Percentiles rank a stretch among this genome's conserved stretches.
Evolutionary conservation across 2,113 vertebrate genomes (phyloP).

Genomic region (Phrynocephalus versicolor): DNA sequence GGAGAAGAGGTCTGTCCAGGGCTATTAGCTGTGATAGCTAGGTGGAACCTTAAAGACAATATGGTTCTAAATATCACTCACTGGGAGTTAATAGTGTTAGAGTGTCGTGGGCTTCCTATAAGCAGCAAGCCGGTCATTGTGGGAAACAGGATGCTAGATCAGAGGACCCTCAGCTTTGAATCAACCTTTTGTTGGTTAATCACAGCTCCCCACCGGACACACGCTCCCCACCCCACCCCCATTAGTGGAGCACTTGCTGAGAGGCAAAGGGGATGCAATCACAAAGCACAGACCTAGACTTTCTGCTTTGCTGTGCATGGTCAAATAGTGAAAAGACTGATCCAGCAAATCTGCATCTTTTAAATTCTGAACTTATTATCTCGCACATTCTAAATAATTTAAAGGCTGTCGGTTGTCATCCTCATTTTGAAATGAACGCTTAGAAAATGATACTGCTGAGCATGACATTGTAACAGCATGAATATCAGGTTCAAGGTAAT

Average conservation of each 20-base stretch:
- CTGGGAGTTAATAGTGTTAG: not conserved
- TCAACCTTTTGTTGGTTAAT: not conserved
- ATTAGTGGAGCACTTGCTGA: no score
- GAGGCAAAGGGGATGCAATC: not conserved
- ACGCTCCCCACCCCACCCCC: no score
- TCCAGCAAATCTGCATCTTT: not conserved
- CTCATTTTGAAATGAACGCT: constrained; percentile 10
- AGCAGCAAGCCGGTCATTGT: not conserved
- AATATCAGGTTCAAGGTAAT: constrained; percentile 71
- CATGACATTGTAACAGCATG: constrained; percentile 57
- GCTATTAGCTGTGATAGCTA: not conserved
- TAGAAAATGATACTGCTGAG: not conserved
- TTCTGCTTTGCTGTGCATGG: not conserved
- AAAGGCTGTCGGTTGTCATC: not conserved
- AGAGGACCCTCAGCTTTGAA: not conserved
- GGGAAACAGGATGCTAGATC: not conserved
- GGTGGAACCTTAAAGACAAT: not conserved
- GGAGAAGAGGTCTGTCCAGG: not conserved
- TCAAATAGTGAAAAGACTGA: not conserved
- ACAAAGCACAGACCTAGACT: not conserved
- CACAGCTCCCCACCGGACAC: no score
- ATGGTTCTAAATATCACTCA: not conserved
- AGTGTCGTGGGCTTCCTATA: not conserved
- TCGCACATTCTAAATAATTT: not conserved
- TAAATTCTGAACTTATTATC: not conserved